Evolutionary conservation across 2,888 invertebrate genomes (phyloP).

Genomic region (Chrysolina oricalcia): DNA sequence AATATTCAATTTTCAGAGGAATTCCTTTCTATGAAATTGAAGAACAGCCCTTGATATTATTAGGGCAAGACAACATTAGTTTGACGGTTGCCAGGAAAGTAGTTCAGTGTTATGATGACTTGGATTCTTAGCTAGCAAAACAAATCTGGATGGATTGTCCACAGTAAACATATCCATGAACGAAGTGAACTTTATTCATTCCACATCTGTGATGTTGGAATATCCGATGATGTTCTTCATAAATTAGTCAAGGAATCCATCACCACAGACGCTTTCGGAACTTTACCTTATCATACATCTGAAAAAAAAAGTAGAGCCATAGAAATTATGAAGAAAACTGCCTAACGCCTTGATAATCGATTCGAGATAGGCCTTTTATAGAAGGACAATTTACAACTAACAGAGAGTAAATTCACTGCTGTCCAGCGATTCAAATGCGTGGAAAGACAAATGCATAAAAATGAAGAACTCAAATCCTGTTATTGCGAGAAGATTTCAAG

Average conservation of each 20-base stretch:
- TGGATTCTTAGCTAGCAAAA: too few species aligned
- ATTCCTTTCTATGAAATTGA: not conserved
- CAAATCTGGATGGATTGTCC: too few species aligned
- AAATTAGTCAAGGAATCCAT: too few species aligned
- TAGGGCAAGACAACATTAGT: too few species aligned
- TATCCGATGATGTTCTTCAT: slow-evolving; percentile 8
- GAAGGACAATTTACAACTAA: slow-evolving; percentile 11
- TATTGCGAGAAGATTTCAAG: slow-evolving; percentile 25
- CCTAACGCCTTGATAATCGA: not conserved
- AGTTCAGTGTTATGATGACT: too few species aligned
- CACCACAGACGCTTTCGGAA: too few species aligned
- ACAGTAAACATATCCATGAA: too few species aligned
- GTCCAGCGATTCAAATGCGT: not conserved
- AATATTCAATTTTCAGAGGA: not conserved
- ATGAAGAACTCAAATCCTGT: slow-evolving; percentile 6
- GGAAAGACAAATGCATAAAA: slow-evolving; percentile 23
- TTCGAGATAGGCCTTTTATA: slow-evolving; percentile 8
- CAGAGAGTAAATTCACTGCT: slow-evolving; percentile 9
- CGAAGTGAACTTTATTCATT: too few species aligned
- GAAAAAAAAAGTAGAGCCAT: slow-evolving; percentile 15
- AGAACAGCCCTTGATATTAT: not conserved
- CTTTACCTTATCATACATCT: too few species aligned
- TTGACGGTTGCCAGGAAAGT: too few species aligned
- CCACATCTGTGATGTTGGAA: not conserved
- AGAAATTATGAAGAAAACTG: slow-evolving; percentile 15